These are phyloP conservation scores for Phragmatobia fuliginosa DNA, from an alignment of 2,888 invertebrate genomes.

Conservation along the genomic window DNA sequence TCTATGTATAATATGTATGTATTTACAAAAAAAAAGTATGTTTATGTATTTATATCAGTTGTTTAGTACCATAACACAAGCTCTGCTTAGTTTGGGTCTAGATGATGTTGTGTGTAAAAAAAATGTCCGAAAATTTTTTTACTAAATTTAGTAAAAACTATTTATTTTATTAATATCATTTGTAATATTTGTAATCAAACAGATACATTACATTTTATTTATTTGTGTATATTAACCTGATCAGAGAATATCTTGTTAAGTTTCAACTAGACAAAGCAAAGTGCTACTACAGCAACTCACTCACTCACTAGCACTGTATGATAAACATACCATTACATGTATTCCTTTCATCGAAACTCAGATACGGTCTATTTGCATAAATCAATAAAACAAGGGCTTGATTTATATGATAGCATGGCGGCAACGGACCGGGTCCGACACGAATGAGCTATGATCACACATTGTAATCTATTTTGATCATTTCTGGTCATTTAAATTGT, in stretches of 20 bases:
- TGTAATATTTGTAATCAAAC: no score
- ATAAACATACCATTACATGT: conserved; percentile 29
- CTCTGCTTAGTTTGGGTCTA: no score
- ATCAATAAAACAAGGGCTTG: conserved; percentile 58
- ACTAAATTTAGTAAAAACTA: no score
- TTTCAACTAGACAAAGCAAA: background rate
- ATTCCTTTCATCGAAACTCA: conserved; percentile 38
- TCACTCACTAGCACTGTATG: conserved; percentile 3
- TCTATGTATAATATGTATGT: no score
- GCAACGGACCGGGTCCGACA: conserved; percentile 7
- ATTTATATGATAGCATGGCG: conserved; percentile 32
- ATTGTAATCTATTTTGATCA: background rate
- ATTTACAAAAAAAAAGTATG: no score
- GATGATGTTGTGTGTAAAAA: no score
- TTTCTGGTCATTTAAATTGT: background rate
- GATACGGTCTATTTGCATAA: conserved; percentile 63
- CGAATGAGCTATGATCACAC: background rate
- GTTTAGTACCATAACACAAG: no score
- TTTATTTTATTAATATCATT: no score
- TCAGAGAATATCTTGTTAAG: background rate
- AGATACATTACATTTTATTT: no score
- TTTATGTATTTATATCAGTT: no score
- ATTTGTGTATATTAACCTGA: no score
- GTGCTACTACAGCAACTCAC: conserved; percentile 2
- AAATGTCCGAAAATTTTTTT: no score